Evolutionary conservation across 2,888 invertebrate genomes (phyloP), one percentile per base, ranked within the genome.

Genomic region (Drosophila greeni): DNA sequence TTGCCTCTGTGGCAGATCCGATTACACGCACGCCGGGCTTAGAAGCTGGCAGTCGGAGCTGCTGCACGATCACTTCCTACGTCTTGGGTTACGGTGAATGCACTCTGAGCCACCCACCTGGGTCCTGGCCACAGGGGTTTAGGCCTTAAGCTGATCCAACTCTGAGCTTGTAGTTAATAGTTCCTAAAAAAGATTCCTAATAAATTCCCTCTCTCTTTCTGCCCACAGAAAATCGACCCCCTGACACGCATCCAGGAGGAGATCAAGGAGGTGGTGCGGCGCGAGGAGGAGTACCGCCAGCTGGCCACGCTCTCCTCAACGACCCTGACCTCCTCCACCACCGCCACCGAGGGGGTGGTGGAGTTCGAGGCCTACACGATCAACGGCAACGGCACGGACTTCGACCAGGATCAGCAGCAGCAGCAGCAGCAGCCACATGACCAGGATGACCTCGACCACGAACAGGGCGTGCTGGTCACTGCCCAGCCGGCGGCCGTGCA

Each of bases 161-260:
- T 16, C 26, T 26, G 18, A 18, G 5, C 18, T 18, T 37, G 5
- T 4, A 1, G 36, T 16, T 36, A 16, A 3, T 9, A 11, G 29
- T 29, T 29, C 1, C 29, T 3, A 0, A 11, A 9, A 2, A 29
- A 3, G 1, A 11, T 0, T 3, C 11, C 29, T 5, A 14, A 47
- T 16, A 1, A 5, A 24, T 11, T 20, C 6, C 9, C 2, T 16
- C 26, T 24, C n/a, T n/a, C 9, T 90, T 88, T 90, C 7, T 36
- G 12, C 74, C 87, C 90, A 85, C 89, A 91, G 88, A 92, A 92
- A 88, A 91, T 93, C 86, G 93, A 93, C 89, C 94, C 94, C 72
- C 90, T 95, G 84, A 92, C 92, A 85, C 92, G 95, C 87, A 95
- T 97, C 87, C 96, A 97, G 89, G 92, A 93, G 86, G 97, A 97